Evolutionary conservation across 2,888 invertebrate genomes (phyloP).

Genomic region (Patella ulyssiponensis): DNA sequence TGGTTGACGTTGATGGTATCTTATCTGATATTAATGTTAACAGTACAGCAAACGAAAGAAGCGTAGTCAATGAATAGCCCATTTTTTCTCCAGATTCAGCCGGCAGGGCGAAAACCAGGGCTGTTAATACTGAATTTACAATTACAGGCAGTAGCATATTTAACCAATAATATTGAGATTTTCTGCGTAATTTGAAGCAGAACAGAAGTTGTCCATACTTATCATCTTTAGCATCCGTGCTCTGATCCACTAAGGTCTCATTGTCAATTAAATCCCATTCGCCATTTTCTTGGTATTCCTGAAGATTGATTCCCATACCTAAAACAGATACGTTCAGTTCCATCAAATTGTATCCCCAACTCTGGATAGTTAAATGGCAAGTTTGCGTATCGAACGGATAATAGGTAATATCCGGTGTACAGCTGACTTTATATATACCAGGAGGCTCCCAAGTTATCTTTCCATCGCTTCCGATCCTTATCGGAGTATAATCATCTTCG

Average conservation of each 20-base stretch:
- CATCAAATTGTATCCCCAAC: constrained; percentile 29
- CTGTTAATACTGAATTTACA: constrained; percentile 37
- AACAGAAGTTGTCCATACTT: background rate
- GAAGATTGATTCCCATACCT: constrained; percentile 8
- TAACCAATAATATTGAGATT: constrained; percentile 33
- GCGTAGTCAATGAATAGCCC: constrained; percentile 42
- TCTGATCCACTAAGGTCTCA: background rate
- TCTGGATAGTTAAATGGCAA: constrained; percentile 29
- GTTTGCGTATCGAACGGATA: constrained; percentile 43
- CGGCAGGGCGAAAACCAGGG: constrained; percentile 43
- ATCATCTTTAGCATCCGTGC: background rate
- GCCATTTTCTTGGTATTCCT: constrained; percentile 20
- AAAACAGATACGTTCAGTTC: constrained; percentile 27
- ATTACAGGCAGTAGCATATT: constrained; percentile 41
- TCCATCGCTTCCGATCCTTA: constrained; percentile 26
- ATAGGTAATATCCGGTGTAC: constrained; percentile 40
- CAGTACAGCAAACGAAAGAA: constrained; percentile 45
- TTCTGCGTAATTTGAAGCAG: constrained; percentile 30
- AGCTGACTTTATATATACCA: constrained; percentile 34
- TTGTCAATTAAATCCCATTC: constrained; percentile 25
- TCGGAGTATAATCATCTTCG: constrained; percentile 33
- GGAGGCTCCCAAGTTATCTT: constrained; percentile 39
- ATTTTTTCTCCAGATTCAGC: constrained; percentile 44
- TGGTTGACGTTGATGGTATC: constrained; percentile 45
- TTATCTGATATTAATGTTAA: constrained; percentile 41